Base-by-base conservation (phyloP, 2,797 vertebrate genomes). In the Takifugu rubripes region DNA sequence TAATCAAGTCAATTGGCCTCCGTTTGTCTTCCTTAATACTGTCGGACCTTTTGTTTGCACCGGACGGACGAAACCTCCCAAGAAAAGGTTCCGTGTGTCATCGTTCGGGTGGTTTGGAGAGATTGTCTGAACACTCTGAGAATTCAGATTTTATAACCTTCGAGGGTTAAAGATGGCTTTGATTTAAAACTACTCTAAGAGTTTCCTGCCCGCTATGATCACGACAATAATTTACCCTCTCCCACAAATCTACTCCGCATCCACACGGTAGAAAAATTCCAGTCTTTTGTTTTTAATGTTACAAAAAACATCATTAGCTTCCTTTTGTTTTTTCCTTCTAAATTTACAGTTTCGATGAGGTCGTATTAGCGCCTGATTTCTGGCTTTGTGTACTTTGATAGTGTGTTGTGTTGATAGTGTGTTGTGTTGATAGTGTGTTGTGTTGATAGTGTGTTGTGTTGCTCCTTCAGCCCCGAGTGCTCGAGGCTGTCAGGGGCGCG, bases 141-240 rank as follows among this genome's bases (percentile, higher is more conserved):
- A 33, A 7, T 29, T 29, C 25, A 65, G 59, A 66, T 52, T 56
- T 53, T 52, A 40, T 12, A 31, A 70, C 54, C 36, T 74, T 64
- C 70, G 72, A 79, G 62, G 61, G 64, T 78, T 70, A 68, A 81
- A 85, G 75, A 90, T 86, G 87, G 88, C 86, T 88, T 89, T 54
- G 51, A 64, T 82, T 73, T 67, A 29, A 87, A 79, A 86, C 74
- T 83, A 64, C 68, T 65, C 76, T 72, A 79, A 79, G 64, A 82
- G 16, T 43, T 44, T 44, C 17, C 17, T 44, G n/a, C 43, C 36
- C 12, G 12, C 36, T 40, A 40, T 14, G 36, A 40, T 14, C 16
- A 21, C 44, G 2, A n/a, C 44, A 46, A 70, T 56, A 72, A 76
- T 56, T 74, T 66, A 63, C 44, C 64, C 66, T 72, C 66, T 55